Percentiles rank a stretch among this genome's conserved stretches.
These are phyloP conservation scores for Psix sp. DNA, from an alignment of 1,140 invertebrate genomes.

Conservation along the genomic window DNA sequence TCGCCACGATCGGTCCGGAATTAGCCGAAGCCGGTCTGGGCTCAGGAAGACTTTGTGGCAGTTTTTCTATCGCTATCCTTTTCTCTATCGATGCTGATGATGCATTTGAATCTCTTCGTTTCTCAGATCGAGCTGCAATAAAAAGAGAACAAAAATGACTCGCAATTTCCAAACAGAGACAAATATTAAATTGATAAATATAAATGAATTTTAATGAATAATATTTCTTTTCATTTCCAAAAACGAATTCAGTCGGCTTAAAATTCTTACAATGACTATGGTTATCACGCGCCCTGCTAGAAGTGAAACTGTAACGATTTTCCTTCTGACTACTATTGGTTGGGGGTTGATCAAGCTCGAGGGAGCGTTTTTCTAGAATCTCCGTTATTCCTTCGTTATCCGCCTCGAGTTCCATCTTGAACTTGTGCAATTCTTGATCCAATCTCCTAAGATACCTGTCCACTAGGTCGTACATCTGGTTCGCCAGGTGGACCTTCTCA, in stretches of 20 bases:
- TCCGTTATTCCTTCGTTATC: constrained; percentile 99
- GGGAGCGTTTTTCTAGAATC: constrained; percentile 93
- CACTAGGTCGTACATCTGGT: constrained; percentile 95
- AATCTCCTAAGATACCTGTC: constrained; percentile 94
- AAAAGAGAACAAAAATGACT: constrained; percentile 2
- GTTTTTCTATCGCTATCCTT: constrained; percentile 72
- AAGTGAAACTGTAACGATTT: constrained; percentile 78
- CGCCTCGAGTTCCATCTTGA: constrained; percentile 98
- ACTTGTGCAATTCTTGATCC: constrained; percentile 96
- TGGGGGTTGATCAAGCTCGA: constrained; percentile 84
- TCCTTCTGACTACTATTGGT: constrained; percentile 80
- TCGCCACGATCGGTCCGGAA: constrained; percentile 70
- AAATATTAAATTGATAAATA: no score
- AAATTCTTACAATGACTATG: constrained; percentile 75
- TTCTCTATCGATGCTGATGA: constrained; percentile 74
- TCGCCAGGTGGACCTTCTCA: constrained; percentile 91
- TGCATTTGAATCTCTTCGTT: constrained; percentile 73
- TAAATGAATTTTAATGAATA: no score
- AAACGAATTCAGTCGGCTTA: no score
- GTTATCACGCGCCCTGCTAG: constrained; percentile 74
- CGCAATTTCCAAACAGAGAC: no score
- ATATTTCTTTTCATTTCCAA: no score
- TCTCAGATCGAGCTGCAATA: constrained; percentile 70
- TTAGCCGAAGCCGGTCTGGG: constrained; percentile 72
- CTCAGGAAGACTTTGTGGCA: constrained; percentile 69